Evolutionary conservation across 2,113 vertebrate species (phyloP).

Genomic region (Bubalus kerabau): DNA sequence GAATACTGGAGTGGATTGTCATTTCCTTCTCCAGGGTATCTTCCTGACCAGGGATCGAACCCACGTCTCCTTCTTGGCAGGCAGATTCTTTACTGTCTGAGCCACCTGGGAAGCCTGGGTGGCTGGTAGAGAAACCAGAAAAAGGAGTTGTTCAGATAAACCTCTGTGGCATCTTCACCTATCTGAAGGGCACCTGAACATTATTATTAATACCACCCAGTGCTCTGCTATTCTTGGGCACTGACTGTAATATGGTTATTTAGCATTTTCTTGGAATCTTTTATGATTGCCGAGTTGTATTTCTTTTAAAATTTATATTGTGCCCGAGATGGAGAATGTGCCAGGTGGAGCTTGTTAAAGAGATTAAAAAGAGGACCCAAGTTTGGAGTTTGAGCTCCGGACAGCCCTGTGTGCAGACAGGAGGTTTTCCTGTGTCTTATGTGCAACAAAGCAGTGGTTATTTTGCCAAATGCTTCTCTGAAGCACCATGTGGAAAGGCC

Average conservation of each 20-base stretch:
- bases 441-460: accelerated
- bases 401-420: too few species aligned
- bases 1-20: neutral
- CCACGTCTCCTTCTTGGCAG: neutral
- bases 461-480: too few species aligned
- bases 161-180: accelerated
- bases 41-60: neutral
- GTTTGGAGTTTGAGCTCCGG: accelerated
- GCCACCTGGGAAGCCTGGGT: neutral
- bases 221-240: accelerated
- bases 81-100: neutral
- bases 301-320: neutral
- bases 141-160: neutral
- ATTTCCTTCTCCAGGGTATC: neutral
- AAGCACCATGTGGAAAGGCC: neutral
- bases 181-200: neutral
- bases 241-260: neutral
- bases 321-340: accelerated
- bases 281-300: neutral
- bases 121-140: neutral
- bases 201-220: accelerated
- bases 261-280: too few species aligned
- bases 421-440: neutral
- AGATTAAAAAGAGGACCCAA: neutral
- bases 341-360: accelerated